Evolutionary conservation across 2,113 vertebrate species (phyloP).

Genomic region (Miniopterus natalensis): DNA sequence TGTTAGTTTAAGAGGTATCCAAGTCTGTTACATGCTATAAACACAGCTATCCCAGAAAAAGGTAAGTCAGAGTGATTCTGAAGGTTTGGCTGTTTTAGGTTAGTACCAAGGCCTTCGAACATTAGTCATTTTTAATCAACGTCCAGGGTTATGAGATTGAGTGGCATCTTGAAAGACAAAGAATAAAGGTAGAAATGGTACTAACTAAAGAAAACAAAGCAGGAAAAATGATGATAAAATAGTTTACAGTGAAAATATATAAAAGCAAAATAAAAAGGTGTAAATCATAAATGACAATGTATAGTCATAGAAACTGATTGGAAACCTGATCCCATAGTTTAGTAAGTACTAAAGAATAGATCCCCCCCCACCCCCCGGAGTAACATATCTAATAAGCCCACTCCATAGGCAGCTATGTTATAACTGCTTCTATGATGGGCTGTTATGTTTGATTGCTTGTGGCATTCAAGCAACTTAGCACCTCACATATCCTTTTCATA

Average conservation of each 20-base stretch:
- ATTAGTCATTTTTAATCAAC: constrained; percentile 79
- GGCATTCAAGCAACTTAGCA: neutral
- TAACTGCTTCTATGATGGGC: constrained; percentile 3
- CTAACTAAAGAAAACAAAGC: constrained; percentile 78
- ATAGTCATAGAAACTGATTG: constrained; percentile 88
- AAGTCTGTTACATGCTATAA: constrained; percentile 82
- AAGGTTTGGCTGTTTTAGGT: constrained; percentile 82
- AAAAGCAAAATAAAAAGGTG: constrained; percentile 86
- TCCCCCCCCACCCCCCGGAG: constrained; percentile 32
- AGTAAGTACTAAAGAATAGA: constrained; percentile 76
- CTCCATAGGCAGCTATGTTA: constrained; percentile 82
- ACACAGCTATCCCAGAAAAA: constrained; percentile 77
- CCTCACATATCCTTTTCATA: neutral
- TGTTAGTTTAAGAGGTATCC: constrained; percentile 86
- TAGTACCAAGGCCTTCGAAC: constrained; percentile 90
- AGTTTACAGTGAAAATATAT: constrained; percentile 78
- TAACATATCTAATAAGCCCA: constrained; percentile 78
- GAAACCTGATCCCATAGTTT: constrained; percentile 88
- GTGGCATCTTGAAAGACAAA: constrained; percentile 83
- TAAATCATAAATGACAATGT: constrained; percentile 89
- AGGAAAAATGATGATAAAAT: constrained; percentile 72
- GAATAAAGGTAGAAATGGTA: constrained; percentile 78
- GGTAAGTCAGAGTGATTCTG: constrained; percentile 76
- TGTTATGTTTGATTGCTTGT: neutral
- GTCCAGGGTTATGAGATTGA: constrained; percentile 88